Evolutionary conservation across 2,888 invertebrate species (phyloP), one percentile per base, ranked within the genome.

Genomic region (Pilophorus perplexus): DNA sequence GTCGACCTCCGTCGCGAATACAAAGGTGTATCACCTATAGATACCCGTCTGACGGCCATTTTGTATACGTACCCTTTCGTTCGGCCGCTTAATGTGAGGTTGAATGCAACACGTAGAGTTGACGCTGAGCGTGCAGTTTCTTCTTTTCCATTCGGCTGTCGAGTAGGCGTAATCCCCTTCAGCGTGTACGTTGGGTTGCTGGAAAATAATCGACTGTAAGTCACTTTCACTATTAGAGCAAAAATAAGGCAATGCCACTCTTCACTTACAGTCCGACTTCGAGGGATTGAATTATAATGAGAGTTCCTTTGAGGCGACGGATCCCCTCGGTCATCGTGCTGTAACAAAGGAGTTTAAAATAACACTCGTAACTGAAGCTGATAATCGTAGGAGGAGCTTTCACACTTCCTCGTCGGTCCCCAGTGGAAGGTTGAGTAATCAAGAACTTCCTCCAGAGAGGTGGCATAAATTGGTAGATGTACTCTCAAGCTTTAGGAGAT

Each of bases 251-350:
- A 52, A 46, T 2, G 2, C 18, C 10, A 38, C 14, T 38, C 6
- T 3, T n/a, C 10, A 48, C 68, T 66, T 52, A 69, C 69, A 2
- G 69, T 69, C 14, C 68, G 54, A 59, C 69, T 69, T 42, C 69
- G 27, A 8, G 68, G 68, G 3, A 69, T 64, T 18, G 33, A 18
- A 33, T 55, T 23, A 33, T 46, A 55, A 40, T 54, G 64, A 20
- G 57, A 20, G 33, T 55, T 66, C 37, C 57, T 68, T 27, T 50
- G 67, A 23, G 66, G 48, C 10, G 64, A 38, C 27, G 37, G 22
- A 27, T 52, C 22, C 16, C 38, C 38, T 27, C 62, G 57, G 22
- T 68, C 68, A 44, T 68, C 68, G 33, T 67, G 67, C 68, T 68
- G 27, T n/a, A 64, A 67, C 2, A 62, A 48, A 3, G 2, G 33